Conservation (phyloP, 2,888 invertebrate genomes). For the Ennomos fuscantarius region DNA sequence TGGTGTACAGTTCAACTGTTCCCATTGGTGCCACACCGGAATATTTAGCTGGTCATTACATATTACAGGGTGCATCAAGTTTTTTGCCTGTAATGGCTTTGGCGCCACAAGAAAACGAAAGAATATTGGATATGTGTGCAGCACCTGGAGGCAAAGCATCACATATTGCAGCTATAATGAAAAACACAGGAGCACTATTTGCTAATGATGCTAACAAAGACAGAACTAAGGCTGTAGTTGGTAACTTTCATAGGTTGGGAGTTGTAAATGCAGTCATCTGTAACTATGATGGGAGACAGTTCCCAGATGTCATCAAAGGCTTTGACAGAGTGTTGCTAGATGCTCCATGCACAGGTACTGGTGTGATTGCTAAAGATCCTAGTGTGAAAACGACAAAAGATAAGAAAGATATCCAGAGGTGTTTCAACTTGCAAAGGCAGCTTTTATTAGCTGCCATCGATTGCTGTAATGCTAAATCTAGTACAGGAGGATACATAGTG, state of each 20-base stretch:
- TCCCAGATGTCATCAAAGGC: conserved; percentile 93
- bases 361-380: conserved; percentile 98
- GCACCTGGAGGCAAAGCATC: conserved; percentile 99
- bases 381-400: conserved; percentile 97
- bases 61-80: conserved; percentile 98
- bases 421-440: conserved; percentile 96
- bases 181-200: conserved; percentile 98
- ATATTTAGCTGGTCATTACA: conserved; percentile 99
- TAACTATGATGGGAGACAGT: conserved; percentile 95
- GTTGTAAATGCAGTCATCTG: conserved; percentile 97
- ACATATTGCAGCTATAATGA: conserved; percentile 99
- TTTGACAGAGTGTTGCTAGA: conserved; percentile 98
- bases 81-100: conserved; percentile 99
- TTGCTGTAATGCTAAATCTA: conserved; percentile 95
- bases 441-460: conserved; percentile 98
- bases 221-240: conserved; percentile 95
- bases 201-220: conserved; percentile 98
- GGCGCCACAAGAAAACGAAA: conserved; percentile 97
- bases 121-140: conserved; percentile 97
- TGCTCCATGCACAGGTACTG: conserved; percentile 99
- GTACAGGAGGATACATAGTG: conserved; percentile 97
- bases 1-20: conserved; percentile 97
- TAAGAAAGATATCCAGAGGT: conserved; percentile 94
- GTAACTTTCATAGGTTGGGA: conserved; percentile 98
- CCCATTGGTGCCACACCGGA: conserved; percentile 99